These are phyloP conservation scores for Pogonus chalceus DNA, from an alignment of 1,140 invertebrate genomes.

Conservation along the genomic window DNA sequence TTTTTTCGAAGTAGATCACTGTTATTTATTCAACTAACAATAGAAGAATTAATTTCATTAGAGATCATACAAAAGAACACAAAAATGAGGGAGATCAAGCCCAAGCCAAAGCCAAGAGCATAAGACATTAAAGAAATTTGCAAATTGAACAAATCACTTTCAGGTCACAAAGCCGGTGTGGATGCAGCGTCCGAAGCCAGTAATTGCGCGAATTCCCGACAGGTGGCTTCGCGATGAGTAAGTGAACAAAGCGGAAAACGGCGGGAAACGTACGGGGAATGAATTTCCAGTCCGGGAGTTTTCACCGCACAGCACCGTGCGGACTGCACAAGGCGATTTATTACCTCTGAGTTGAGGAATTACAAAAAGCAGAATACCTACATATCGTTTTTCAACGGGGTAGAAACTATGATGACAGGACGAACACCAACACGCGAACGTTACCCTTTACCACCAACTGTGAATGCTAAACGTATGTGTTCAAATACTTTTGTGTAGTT, in stretches of 20 bases:
- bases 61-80: background rate
- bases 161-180: background rate
- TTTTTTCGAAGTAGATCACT: too few relatives aligned
- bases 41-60: background rate
- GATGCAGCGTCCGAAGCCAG: background rate
- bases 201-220: constrained; percentile 2
- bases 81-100: background rate
- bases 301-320: background rate
- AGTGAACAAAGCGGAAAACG: background rate
- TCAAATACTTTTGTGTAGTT: too few relatives aligned
- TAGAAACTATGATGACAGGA: too few relatives aligned
- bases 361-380: background rate
- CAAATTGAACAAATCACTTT: constrained; percentile 3
- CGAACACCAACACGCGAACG: too few relatives aligned
- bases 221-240: background rate
- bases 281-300: background rate
- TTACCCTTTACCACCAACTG: too few relatives aligned
- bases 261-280: background rate
- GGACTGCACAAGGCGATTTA: background rate
- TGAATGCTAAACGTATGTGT: too few relatives aligned
- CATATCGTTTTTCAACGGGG: background rate
- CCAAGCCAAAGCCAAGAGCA: background rate
- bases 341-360: background rate
- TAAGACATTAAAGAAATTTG: background rate
- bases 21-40: background rate